A percentile compares a stretch with the other conserved stretches of the same genome.
phyloP scores from a whole-genome alignment of 2,113 vertebrate species.

The Peromyscus maniculatus region DNA sequence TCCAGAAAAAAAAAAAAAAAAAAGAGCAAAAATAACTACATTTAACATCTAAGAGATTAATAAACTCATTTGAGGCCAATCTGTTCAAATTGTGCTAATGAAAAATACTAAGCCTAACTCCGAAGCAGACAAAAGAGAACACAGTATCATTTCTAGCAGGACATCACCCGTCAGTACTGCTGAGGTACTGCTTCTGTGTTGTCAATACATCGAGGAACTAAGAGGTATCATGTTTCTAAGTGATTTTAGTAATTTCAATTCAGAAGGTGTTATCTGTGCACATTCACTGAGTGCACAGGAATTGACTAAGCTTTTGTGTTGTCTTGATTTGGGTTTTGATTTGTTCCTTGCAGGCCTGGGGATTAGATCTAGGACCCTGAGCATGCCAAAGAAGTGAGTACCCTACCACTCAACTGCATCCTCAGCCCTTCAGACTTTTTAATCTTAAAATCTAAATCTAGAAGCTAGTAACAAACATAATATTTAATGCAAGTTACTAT shows the following conservation, averaged over 20 bases:
- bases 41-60: conserved; percentile 16
- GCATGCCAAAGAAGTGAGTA: not conserved
- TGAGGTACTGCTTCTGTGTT: not conserved
- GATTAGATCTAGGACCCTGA: not conserved
- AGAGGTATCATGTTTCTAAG: not conserved
- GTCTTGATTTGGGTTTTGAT: not conserved
- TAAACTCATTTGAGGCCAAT: not conserved
- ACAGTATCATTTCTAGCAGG: not conserved
- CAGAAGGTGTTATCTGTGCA: not conserved
- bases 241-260: conserved; percentile 23
- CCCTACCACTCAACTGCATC: not conserved
- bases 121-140: not conserved
- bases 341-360: not conserved
- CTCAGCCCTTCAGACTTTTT: not conserved
- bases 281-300: not conserved
- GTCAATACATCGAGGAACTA: not conserved
- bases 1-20: conserved; percentile 13
- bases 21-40: not conserved
- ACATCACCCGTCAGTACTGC: not conserved
- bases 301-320: not conserved
- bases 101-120: conserved; percentile 4
- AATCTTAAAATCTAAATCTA: not conserved
- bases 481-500: not conserved
- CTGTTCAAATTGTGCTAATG: conserved; percentile 11
- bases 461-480: not conserved